Evolutionary conservation across 2,113 vertebrate genomes (phyloP).

Genomic region (Arothron firmamentum): DNA sequence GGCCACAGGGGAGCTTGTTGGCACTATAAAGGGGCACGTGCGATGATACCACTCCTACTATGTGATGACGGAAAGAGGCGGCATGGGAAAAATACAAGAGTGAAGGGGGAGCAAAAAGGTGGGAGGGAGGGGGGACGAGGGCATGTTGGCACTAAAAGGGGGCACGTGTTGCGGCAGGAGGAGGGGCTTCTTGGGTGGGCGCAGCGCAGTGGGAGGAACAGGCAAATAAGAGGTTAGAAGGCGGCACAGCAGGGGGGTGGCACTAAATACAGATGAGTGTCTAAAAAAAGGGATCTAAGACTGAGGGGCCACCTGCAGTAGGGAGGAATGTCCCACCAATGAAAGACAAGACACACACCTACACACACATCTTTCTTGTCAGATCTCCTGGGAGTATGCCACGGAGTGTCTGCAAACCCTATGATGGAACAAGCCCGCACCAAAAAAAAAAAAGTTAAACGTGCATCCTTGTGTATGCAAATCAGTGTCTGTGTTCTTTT

Average conservation of each 20-base stretch:
- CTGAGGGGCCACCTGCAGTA: slow-evolving; percentile 57
- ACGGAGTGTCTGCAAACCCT: slow-evolving; percentile 55
- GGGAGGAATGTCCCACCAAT: slow-evolving; percentile 55
- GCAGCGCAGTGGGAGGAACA: slow-evolving; percentile 43
- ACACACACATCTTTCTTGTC: slow-evolving; percentile 39
- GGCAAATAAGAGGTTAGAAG: slow-evolving; percentile 37
- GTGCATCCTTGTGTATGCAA: slow-evolving; percentile 26
- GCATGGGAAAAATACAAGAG: slow-evolving; percentile 62
- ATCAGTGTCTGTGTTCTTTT: too few species aligned
- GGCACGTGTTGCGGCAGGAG: slow-evolving; percentile 52
- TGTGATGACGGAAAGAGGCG: slow-evolving; percentile 55
- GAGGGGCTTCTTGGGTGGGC: slow-evolving; percentile 57
- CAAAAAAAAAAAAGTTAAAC: too few species aligned
- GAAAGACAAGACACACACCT: slow-evolving; percentile 37
- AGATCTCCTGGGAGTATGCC: slow-evolving; percentile 61
- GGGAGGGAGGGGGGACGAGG: slow-evolving; percentile 34
- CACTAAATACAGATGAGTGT: slow-evolving; percentile 50
- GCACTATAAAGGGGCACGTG: slow-evolving; percentile 72
- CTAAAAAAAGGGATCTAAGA: slow-evolving; percentile 40
- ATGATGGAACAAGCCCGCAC: slow-evolving; percentile 51
- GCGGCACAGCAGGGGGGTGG: slow-evolving; percentile 42
- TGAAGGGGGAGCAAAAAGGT: slow-evolving; percentile 10
- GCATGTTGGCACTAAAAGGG: slow-evolving; percentile 69
- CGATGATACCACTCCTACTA: slow-evolving; percentile 65
- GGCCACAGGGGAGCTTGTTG: slow-evolving; percentile 73